Conservation (phyloP, 2,797 vertebrate species). For the Falco columbarius region DNA sequence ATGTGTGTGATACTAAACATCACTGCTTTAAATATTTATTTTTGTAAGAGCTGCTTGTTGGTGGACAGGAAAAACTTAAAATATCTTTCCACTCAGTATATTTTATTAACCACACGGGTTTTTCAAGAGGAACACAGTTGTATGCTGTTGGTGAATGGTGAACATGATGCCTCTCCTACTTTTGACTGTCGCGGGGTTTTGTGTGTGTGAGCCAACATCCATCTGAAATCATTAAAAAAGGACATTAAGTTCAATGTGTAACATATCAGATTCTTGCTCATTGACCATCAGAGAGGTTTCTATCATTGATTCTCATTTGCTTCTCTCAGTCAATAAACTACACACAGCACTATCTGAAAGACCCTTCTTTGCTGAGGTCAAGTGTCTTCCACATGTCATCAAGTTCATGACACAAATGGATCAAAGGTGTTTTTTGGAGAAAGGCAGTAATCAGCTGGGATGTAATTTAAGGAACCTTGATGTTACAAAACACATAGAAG, state of each 20-base stretch:
- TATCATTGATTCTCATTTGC: background rate
- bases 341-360: background rate
- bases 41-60: background rate
- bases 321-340: background rate
- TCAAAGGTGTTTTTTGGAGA: background rate
- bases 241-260: background rate
- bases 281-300: background rate
- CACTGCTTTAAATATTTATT: background rate
- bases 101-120: background rate
- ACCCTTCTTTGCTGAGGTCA: background rate
- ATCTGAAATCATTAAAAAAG: background rate
- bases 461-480: background rate
- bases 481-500: background rate
- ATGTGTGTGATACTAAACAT: background rate
- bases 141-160: background rate
- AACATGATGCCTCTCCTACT: background rate
- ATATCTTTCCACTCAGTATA: background rate
- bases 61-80: background rate
- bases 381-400: background rate
- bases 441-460: background rate
- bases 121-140: background rate
- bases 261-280: background rate
- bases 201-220: background rate
- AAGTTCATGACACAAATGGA: background rate
- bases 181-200: background rate